Base-by-base conservation (phyloP, 2,797 vertebrate species). In the Hirundo rustica region DNA sequence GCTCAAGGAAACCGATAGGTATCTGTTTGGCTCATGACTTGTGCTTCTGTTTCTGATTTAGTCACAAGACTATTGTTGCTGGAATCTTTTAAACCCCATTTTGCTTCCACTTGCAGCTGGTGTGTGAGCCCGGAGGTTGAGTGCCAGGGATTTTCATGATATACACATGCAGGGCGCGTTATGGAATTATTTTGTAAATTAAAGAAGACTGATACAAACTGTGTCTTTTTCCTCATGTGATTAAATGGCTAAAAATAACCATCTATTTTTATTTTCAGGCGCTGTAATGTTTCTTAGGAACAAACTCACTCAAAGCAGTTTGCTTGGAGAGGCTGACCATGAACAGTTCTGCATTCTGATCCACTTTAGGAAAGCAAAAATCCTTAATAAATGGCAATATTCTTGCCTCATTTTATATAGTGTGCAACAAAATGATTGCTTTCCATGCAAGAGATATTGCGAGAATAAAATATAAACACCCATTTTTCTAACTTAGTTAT, bases 41-140 rank as follows among this genome's bases (percentile, higher is more conserved):
- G 65, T 95, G 97, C 96, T 98, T 98, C 98, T 98, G 98, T 98
- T 98, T 98, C 97, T 98, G 97, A 98, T 98, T 98, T 98, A 98
- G 97, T 97, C 93, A 96, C 91, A 95, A 96, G 96, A 93, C 96
- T 91, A 96, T 97, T 98, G 97, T 95, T 98, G 97, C 97, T 97
- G 95, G 96, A 97, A 97, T 97, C 96, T 96, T 97, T 97, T 97
- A 92, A 96, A 97, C 88, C 96, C 97, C 92, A 57, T 96, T 97
- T 97, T 96, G 81, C 96, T 92, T 91, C 96, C 96, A 95, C 92
- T 93, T 92, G 96, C 93, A 94, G 96, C 89, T 95, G 48, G 88
- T 81, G 85, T 96, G 83, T 75, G 91, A 90, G 92, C 93, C 95
- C 8, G 10, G 85, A 90, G 85, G 83, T 97, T 95, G 72, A 67